Evolutionary conservation across 2,113 vertebrate genomes (phyloP).

Genomic region (Macaca nemestrina): DNA sequence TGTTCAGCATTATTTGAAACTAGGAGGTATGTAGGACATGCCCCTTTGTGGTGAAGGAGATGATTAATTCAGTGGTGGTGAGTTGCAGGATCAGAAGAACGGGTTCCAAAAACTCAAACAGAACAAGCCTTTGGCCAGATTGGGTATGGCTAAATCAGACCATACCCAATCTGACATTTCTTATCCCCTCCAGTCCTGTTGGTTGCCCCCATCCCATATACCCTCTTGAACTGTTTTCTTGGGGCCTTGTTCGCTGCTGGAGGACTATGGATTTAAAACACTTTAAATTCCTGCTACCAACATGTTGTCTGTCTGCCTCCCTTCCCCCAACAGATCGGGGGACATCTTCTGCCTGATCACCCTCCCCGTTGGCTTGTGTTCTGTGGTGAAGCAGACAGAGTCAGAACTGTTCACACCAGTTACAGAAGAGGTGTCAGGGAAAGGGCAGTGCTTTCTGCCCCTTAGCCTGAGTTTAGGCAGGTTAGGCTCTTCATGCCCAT

Average conservation of each 20-base stretch:
- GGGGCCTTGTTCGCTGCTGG: not conserved
- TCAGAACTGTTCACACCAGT: not conserved
- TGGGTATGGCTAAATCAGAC: not conserved
- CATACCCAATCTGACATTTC: not conserved
- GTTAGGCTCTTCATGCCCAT: not conserved
- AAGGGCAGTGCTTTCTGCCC: not conserved
- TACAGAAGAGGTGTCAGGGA: not conserved
- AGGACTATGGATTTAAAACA: not conserved
- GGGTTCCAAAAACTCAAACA: not conserved
- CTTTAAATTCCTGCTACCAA: not conserved
- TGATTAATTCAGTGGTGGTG: not conserved
- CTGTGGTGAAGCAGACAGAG: not conserved
- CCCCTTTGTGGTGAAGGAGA: not conserved
- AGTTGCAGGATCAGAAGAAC: not conserved
- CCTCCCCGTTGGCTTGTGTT: not conserved
- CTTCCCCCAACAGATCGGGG: not conserved
- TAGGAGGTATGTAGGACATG: not conserved
- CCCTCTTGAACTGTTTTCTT: not conserved
- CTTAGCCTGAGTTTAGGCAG: not conserved
- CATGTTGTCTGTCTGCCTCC: not conserved
- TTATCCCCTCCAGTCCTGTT: not conserved
- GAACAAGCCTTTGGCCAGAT: not conserved
- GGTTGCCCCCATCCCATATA: not conserved
- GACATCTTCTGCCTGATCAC: not conserved
- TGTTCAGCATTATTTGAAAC: conserved; percentile 17